Percentiles rank a stretch among this genome's conserved stretches.
phyloP scores from a whole-genome alignment of 2,888 invertebrate genomes.

The Pammene fasciana region DNA sequence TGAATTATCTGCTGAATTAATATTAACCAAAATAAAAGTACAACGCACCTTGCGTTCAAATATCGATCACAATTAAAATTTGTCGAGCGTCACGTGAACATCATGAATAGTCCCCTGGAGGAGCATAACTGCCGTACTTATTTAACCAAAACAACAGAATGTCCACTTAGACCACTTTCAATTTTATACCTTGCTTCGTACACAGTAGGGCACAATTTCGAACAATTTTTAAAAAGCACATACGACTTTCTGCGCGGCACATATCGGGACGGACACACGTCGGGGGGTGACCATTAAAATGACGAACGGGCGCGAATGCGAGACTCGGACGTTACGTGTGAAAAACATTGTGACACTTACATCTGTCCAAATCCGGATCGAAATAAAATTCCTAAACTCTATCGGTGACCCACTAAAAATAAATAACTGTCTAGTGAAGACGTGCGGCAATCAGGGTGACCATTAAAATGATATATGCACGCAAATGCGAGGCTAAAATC shows the following conservation, averaged over 20 bases:
- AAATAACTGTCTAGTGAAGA: slow-evolving; percentile 10
- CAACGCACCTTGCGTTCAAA: not conserved
- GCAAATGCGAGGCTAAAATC: slow-evolving; percentile 8
- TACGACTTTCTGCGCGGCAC: not conserved
- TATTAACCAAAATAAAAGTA: not conserved
- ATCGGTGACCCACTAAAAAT: not conserved
- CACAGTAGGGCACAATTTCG: not conserved
- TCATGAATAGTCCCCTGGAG: slow-evolving; percentile 20
- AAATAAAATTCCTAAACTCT: not conserved
- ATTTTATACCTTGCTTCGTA: not conserved
- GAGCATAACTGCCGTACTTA: not conserved
- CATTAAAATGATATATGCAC: slow-evolving; percentile 22
- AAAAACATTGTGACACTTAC: slow-evolving; percentile 6
- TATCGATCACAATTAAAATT: slow-evolving; percentile 18
- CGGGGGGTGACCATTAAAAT: slow-evolving; percentile 54
- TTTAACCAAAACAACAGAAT: not conserved
- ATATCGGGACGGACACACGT: slow-evolving; percentile 52
- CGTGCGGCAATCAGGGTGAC: not conserved
- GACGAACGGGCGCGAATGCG: slow-evolving; percentile 58
- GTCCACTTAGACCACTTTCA: not conserved
- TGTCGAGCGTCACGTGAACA: not conserved
- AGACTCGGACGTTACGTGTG: slow-evolving; percentile 36
- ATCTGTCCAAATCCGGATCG: not conserved
- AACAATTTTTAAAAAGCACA: not conserved
- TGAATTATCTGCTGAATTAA: too few species aligned